phyloP scores from a whole-genome alignment of 2,888 invertebrate genomes.

The Campoplex nolae region DNA sequence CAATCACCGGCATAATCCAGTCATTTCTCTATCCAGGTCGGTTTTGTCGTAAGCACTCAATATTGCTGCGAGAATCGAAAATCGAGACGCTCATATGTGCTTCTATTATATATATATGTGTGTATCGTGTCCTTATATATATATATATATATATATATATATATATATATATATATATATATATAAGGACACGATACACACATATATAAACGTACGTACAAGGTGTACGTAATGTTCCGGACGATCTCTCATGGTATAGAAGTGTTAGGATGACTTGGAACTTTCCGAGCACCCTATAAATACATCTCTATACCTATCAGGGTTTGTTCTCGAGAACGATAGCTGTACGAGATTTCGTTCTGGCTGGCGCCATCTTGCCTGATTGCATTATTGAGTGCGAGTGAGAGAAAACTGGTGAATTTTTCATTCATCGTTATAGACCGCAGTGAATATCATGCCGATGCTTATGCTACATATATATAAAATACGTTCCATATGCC shows the following conservation, averaged over 20 bases:
- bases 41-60: slow-evolving; percentile 13
- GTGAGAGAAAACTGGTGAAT: slow-evolving; percentile 62
- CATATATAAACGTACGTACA: not conserved
- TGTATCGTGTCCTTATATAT: too few relatives aligned
- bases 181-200: not conserved
- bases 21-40: slow-evolving; percentile 28
- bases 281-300: not conserved
- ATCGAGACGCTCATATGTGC: slow-evolving; percentile 1
- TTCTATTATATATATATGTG: not conserved
- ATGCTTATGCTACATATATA: not conserved
- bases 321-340: slow-evolving; percentile 19
- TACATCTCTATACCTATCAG: not conserved
- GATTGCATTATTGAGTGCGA: slow-evolving; percentile 64
- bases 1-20: slow-evolving; percentile 22
- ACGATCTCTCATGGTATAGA: not conserved
- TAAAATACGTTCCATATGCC: not conserved
- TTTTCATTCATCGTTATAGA: slow-evolving; percentile 61
- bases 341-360: slow-evolving; percentile 57
- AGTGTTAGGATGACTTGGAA: not conserved
- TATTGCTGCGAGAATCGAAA: slow-evolving; percentile 15
- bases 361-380: slow-evolving; percentile 52
- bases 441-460: slow-evolving; percentile 35
- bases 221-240: not conserved
- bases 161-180: not conserved
- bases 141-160: not conserved